Conservation (phyloP, 2,888 invertebrate species). For the Heliothis peltigera region DNA sequence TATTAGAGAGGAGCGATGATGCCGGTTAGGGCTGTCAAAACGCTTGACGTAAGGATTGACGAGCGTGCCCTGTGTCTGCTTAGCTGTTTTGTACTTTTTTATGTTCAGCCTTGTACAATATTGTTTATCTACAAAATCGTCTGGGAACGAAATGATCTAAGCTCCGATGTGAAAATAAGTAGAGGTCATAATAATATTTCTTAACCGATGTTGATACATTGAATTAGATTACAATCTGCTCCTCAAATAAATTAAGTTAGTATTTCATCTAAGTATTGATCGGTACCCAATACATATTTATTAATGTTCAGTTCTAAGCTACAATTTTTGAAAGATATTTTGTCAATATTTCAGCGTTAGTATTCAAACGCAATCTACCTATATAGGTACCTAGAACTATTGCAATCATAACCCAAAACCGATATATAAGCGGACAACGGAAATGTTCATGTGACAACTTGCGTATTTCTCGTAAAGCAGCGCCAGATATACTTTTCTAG, state of each 20-base stretch:
- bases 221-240: constrained; percentile 34
- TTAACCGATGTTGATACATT: constrained; percentile 20
- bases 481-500: constrained; percentile 35
- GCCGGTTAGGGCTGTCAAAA: constrained; percentile 89
- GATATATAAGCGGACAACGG: constrained; percentile 27
- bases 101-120: constrained; percentile 79
- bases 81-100: constrained; percentile 82
- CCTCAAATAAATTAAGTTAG: constrained; percentile 4
- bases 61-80: constrained; percentile 78
- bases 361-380: too few species aligned
- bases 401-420: background rate
- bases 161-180: constrained; percentile 56
- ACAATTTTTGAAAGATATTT: background rate
- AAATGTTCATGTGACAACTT: constrained; percentile 48
- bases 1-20: constrained; percentile 78
- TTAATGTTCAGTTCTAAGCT: too few species aligned
- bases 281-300: too few species aligned
- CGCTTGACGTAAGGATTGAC: constrained; percentile 88
- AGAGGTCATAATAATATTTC: constrained; percentile 44
- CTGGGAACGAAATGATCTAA: constrained; percentile 65
- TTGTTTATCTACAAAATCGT: constrained; percentile 74
- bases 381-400: too few species aligned
- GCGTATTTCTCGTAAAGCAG: constrained; percentile 59
- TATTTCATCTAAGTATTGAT: too few species aligned
- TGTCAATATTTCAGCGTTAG: background rate